These are phyloP conservation scores for Ypsolopha scabrella DNA, from an alignment of 2,888 invertebrate species.

Conservation along the genomic window DNA sequence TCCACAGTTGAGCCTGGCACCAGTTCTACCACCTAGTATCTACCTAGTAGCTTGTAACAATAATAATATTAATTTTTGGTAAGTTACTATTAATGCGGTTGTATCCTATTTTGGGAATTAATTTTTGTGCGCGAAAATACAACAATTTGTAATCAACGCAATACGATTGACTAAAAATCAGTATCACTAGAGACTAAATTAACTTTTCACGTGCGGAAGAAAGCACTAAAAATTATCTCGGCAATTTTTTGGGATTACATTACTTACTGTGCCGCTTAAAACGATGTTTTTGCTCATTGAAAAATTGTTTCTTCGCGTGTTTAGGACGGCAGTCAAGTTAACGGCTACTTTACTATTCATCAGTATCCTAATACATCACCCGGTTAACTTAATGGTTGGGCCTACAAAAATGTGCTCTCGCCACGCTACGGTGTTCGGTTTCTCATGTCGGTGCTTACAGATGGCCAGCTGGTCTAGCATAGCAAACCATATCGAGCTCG, in stretches of 20 bases:
- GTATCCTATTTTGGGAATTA: too few relatives aligned
- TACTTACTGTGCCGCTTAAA: neutral
- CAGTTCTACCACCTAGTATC: too few relatives aligned
- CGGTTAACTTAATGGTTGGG: neutral
- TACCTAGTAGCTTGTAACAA: too few relatives aligned
- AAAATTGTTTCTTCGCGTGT: slow-evolving; percentile 49
- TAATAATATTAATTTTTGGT: too few relatives aligned
- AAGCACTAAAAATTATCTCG: neutral
- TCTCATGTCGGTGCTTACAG: too few relatives aligned
- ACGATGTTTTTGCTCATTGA: slow-evolving; percentile 17
- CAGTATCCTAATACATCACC: neutral
- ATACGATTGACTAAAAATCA: neutral
- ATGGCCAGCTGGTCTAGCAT: too few relatives aligned
- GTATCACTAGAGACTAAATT: neutral
- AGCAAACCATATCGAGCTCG: too few relatives aligned
- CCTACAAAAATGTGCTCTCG: too few relatives aligned
- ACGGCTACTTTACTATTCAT: neutral
- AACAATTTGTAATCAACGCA: neutral
- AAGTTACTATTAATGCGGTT: too few relatives aligned
- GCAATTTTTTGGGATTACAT: neutral
- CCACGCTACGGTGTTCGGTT: too few relatives aligned
- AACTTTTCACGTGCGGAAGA: slow-evolving; percentile 1
- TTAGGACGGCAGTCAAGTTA: neutral
- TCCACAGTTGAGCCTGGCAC: too few relatives aligned
- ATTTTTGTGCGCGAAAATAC: too few relatives aligned